phyloP scores from a whole-genome alignment of 2,888 invertebrate genomes.

The Yponomeuta sedellus region DNA sequence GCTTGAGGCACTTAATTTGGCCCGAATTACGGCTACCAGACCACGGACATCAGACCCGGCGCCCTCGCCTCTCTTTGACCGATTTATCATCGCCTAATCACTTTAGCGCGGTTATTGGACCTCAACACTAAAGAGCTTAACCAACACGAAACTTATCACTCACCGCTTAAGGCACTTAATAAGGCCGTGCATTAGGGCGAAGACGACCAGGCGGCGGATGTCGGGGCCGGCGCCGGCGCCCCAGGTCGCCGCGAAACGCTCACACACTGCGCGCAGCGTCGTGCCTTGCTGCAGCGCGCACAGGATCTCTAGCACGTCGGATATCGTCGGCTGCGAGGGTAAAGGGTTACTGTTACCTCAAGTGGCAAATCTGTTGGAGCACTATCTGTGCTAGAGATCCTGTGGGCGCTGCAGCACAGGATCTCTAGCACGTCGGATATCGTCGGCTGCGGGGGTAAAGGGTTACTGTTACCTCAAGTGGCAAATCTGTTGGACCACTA shows the following conservation, averaged over 20 bases:
- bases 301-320: slow-evolving; percentile 48
- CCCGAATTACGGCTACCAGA: slow-evolving; percentile 72
- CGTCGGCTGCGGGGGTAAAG: slow-evolving; percentile 33
- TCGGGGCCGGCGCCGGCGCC: slow-evolving; percentile 40
- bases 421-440: slow-evolving; percentile 48
- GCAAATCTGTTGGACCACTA: too few species aligned
- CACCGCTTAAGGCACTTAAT: slow-evolving; percentile 76
- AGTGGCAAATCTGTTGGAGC: too few species aligned
- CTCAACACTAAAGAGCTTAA: too few species aligned
- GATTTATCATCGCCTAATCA: too few species aligned
- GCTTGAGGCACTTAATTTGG: slow-evolving; percentile 75
- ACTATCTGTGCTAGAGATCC: too few species aligned
- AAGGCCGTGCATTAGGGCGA: slow-evolving; percentile 75
- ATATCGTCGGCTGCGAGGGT: slow-evolving; percentile 38
- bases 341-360: not conserved
- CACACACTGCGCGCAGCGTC: slow-evolving; percentile 57
- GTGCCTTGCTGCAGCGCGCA: slow-evolving; percentile 66
- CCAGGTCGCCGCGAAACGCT: slow-evolving; percentile 38
- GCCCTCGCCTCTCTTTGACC: slow-evolving; percentile 16
- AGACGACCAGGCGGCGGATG: slow-evolving; percentile 73
- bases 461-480: not conserved
- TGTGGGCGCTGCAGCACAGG: slow-evolving; percentile 58
- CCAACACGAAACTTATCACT: slow-evolving; percentile 1
- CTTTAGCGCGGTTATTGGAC: too few species aligned
- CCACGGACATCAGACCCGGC: slow-evolving; percentile 61